These are phyloP conservation scores for Glyptemys insculpta DNA, from an alignment of 2,797 vertebrate species.

Conservation along the genomic window DNA sequence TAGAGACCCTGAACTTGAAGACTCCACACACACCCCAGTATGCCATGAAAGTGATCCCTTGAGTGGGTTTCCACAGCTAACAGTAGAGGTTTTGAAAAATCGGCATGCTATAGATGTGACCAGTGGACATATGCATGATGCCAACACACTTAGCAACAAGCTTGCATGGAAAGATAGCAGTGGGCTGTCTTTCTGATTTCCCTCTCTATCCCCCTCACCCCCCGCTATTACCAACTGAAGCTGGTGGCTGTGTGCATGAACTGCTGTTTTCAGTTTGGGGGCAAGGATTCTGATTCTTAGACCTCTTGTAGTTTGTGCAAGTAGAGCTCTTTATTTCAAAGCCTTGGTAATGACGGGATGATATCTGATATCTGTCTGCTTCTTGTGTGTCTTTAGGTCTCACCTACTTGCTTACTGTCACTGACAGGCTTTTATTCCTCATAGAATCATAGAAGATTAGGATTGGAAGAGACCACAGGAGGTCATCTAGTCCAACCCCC, in stretches of 20 bases:
- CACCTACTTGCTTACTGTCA: not conserved
- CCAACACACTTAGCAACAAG: not conserved
- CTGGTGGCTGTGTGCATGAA: fast-evolving
- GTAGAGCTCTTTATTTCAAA: too few relatives aligned
- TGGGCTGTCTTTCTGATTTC: too few relatives aligned
- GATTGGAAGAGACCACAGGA: too few relatives aligned
- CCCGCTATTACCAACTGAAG: not conserved
- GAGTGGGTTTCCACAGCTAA: not conserved
- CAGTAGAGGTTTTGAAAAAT: not conserved
- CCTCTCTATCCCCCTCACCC: fast-evolving
- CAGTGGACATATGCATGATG: not conserved
- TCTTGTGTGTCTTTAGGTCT: fast-evolving
- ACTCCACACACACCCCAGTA: too few relatives aligned
- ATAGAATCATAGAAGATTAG: too few relatives aligned
- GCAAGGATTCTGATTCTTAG: too few relatives aligned
- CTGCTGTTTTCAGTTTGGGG: not conserved
- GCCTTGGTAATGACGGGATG: too few relatives aligned
- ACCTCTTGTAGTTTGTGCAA: too few relatives aligned
- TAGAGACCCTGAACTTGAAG: not conserved
- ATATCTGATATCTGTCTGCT: fast-evolving
- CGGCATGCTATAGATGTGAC: fast-evolving
- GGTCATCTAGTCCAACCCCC: too few relatives aligned
- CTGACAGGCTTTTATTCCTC: not conserved
- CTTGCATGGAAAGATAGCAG: fast-evolving
- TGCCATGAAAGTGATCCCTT: not conserved